Percentiles rank a stretch among this genome's conserved stretches.
Evolutionary conservation across 2,888 invertebrate genomes (phyloP).

Genomic region (Lomographa bimaculata): DNA sequence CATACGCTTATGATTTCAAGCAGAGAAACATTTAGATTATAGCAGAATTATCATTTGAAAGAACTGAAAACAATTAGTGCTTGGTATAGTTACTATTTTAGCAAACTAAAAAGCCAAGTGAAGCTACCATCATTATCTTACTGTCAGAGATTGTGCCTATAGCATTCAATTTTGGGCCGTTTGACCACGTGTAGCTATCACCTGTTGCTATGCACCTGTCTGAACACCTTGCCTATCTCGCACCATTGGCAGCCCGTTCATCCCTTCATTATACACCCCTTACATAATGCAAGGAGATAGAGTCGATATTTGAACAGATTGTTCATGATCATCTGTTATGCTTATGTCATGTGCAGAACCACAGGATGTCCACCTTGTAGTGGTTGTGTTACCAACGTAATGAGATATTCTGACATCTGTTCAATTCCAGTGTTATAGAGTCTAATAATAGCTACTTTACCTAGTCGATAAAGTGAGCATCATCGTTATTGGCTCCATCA

Average conservation of each 20-base stretch:
- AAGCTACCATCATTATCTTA: not conserved
- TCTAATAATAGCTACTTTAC: not conserved
- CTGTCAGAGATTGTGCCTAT: slow-evolving; percentile 13
- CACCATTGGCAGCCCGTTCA: slow-evolving; percentile 13
- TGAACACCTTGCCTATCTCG: slow-evolving; percentile 30
- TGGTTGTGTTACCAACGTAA: slow-evolving; percentile 16
- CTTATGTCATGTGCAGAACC: slow-evolving; percentile 14
- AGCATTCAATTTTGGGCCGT: too few relatives aligned
- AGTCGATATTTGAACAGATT: slow-evolving; percentile 9
- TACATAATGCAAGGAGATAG: slow-evolving; percentile 4
- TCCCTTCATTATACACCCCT: slow-evolving; percentile 11
- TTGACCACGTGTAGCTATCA: slow-evolving; percentile 48
- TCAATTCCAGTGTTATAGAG: slow-evolving; percentile 1
- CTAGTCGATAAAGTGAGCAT: not conserved
- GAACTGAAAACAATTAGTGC: too few relatives aligned
- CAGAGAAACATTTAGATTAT: too few relatives aligned
- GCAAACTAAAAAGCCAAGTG: slow-evolving; percentile 3
- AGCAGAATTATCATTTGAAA: too few relatives aligned
- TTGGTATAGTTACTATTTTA: too few relatives aligned
- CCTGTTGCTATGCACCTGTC: slow-evolving; percentile 46
- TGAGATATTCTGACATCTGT: slow-evolving; percentile 11
- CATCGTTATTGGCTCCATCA: slow-evolving; percentile 6
- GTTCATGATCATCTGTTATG: slow-evolving; percentile 11
- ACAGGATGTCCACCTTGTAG: slow-evolving; percentile 14
- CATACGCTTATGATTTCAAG: too few relatives aligned